Conservation (phyloP, 1,140 invertebrate species). For the Eumaeus atala region DNA sequence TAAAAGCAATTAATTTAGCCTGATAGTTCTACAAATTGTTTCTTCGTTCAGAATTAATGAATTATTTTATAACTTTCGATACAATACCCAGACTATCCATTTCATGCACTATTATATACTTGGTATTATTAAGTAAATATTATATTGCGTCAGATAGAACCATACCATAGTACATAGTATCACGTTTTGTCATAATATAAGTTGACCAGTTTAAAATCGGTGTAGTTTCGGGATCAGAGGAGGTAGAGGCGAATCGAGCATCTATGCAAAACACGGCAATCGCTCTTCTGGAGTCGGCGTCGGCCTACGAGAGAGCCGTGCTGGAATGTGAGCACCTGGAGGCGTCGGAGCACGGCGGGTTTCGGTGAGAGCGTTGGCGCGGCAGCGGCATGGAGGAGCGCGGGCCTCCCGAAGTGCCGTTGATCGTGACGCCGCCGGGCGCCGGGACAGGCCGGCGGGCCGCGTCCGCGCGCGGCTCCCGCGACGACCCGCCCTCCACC, state of each 20-base stretch:
- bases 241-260: constrained; percentile 40
- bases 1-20: too few species aligned
- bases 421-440: constrained; percentile 60
- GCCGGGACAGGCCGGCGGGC: constrained; percentile 44
- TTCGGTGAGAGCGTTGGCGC: constrained; percentile 66
- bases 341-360: constrained; percentile 61
- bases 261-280: constrained; percentile 73
- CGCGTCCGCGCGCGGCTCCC: constrained; percentile 54
- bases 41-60: too few species aligned
- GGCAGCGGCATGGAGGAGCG: constrained; percentile 66
- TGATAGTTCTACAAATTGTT: too few species aligned
- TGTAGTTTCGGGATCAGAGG: constrained; percentile 37
- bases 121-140: background rate
- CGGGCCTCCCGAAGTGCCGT: constrained; percentile 57
- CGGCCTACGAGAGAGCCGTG: constrained; percentile 58
- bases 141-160: constrained; percentile 25
- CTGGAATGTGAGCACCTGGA: constrained; percentile 67
- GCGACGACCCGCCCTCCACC: constrained; percentile 56
- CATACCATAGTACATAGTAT: constrained; percentile 60
- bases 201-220: constrained; percentile 23
- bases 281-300: constrained; percentile 59
- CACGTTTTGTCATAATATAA: constrained; percentile 16
- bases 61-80: too few species aligned
- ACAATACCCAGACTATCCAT: background rate
- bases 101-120: background rate